phyloP scores from a whole-genome alignment of 2,797 vertebrate species.

The Erpetoichthys calabaricus region DNA sequence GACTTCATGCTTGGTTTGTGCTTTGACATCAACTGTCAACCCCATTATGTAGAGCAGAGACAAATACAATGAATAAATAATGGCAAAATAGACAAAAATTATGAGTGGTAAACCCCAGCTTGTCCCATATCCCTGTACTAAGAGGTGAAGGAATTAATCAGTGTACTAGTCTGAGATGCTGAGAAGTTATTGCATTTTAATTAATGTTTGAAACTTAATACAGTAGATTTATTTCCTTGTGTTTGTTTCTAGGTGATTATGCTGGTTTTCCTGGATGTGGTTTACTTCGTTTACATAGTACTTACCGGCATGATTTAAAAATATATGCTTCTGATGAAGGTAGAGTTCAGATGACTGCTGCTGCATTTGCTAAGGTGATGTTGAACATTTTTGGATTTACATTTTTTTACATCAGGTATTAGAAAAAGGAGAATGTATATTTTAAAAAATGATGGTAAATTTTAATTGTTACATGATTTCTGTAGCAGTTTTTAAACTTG shows the following conservation, averaged over 20 bases:
- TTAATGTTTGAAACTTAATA: no score
- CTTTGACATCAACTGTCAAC: no score
- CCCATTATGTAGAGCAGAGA: no score
- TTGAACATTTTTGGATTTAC: neutral
- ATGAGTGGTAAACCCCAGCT: no score
- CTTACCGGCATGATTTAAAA: constrained; percentile 76
- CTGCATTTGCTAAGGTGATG: constrained; percentile 73
- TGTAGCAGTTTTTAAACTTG: neutral
- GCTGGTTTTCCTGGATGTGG: constrained; percentile 80
- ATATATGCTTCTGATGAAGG: constrained; percentile 80
- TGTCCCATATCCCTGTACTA: no score
- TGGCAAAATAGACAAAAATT: no score
- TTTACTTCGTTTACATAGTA: constrained; percentile 71
- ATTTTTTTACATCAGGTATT: neutral
- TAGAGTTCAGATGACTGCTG: constrained; percentile 77
- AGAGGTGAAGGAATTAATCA: no score
- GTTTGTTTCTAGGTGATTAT: constrained; percentile 58
- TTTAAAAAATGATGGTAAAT: neutral
- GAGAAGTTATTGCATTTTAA: no score
- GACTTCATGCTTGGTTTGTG: no score
- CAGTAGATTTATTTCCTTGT: neutral
- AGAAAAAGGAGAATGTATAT: neutral
- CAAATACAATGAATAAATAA: no score
- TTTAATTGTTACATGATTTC: neutral
- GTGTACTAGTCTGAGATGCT: no score